phyloP scores from a whole-genome alignment of 1,140 invertebrate species.

The Acarapis woodi region DNA sequence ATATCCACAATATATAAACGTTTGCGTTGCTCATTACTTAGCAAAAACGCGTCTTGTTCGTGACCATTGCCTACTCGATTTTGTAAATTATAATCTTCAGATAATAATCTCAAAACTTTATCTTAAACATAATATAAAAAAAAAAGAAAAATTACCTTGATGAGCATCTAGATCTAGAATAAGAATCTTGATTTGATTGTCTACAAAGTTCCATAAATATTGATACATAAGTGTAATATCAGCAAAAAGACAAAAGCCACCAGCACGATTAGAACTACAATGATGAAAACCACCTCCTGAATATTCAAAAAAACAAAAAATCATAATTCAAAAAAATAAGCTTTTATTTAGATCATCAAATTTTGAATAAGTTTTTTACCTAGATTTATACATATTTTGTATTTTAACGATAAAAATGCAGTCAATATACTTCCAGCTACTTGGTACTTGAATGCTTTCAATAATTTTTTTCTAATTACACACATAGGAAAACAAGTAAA shows the following conservation, averaged over 20 bases:
- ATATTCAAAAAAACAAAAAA: too few relatives aligned
- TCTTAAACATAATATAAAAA: background rate
- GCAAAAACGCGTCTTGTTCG: background rate
- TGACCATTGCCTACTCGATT: slow-evolving; percentile 2
- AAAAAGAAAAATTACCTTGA: slow-evolving; percentile 45
- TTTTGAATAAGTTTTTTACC: too few relatives aligned
- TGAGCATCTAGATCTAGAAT: slow-evolving; percentile 69
- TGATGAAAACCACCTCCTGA: slow-evolving; percentile 24
- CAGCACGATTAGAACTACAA: slow-evolving; percentile 35
- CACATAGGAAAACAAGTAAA: slow-evolving; percentile 2
- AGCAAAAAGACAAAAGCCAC: slow-evolving; percentile 57
- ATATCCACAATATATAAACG: slow-evolving; percentile 54
- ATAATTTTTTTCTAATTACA: background rate
- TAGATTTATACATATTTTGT: slow-evolving; percentile 2
- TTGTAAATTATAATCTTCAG: too few relatives aligned
- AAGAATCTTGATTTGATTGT: slow-evolving; percentile 33
- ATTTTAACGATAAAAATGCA: slow-evolving; percentile 2
- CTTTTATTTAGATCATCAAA: too few relatives aligned
- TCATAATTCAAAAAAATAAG: too few relatives aligned
- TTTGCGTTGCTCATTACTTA: slow-evolving; percentile 16
- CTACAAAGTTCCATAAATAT: slow-evolving; percentile 28
- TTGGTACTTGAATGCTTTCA: slow-evolving; percentile 5
- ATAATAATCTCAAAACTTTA: background rate
- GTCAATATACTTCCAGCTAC: slow-evolving; percentile 5
- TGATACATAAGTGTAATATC: slow-evolving; percentile 47